Evolutionary conservation across 1,140 invertebrate genomes (phyloP).

Genomic region (Solenopsis fugax): DNA sequence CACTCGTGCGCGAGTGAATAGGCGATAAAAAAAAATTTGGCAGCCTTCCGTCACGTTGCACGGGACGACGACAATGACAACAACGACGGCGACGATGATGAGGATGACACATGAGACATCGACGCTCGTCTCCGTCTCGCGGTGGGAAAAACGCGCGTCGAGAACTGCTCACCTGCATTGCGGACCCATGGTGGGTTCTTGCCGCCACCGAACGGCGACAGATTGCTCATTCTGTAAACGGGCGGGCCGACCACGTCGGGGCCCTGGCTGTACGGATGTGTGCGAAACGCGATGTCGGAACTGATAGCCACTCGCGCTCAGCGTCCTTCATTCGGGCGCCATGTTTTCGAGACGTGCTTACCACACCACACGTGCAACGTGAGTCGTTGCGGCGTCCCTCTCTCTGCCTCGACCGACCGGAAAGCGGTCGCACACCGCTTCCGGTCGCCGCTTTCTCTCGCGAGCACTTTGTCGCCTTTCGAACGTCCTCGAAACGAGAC

Average conservation of each 20-base stretch:
- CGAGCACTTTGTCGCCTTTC: no score
- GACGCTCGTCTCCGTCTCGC: background rate
- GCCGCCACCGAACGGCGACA: conserved; percentile 87
- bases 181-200: conserved; percentile 89
- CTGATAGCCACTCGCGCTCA: conserved; percentile 61
- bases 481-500: no score
- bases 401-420: background rate
- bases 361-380: background rate
- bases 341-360: conserved; percentile 78
- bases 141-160: conserved; percentile 8
- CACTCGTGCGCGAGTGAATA: conserved; percentile 7
- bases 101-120: background rate
- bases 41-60: conserved; percentile 68
- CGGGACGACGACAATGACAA: conserved; percentile 66
- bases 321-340: conserved; percentile 83
- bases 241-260: background rate
- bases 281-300: conserved; percentile 46
- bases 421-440: background rate
- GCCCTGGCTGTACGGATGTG: background rate
- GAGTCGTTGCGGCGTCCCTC: background rate
- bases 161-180: conserved; percentile 82
- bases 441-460: no score
- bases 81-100: conserved; percentile 30
- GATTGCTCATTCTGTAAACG: conserved; percentile 84
- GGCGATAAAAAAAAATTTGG: conserved; percentile 47